A percentile compares a stretch with the other conserved stretches of the same genome.
phyloP scores from a whole-genome alignment of 2,113 vertebrate genomes.

The Sylvia atricapilla region DNA sequence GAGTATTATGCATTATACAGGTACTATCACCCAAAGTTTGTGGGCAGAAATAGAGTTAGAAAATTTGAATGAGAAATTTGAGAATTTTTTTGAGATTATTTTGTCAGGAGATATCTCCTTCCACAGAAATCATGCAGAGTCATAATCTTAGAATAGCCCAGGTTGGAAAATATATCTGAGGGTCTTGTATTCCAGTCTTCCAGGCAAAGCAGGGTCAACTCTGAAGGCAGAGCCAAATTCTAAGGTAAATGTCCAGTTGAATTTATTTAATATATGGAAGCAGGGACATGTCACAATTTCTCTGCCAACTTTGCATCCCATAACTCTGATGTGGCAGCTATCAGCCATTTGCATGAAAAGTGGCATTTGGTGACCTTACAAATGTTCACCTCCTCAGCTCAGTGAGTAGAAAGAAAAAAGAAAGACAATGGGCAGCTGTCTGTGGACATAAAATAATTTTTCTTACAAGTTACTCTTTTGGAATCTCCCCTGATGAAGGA shows the following conservation, averaged over 20 bases:
- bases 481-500: background rate
- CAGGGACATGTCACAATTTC: background rate
- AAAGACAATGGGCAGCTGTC: background rate
- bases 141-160: background rate
- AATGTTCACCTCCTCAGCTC: background rate
- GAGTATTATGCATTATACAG: background rate
- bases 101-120: background rate
- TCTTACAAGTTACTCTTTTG: background rate
- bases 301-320: background rate
- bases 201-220: background rate
- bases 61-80: background rate
- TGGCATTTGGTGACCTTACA: background rate
- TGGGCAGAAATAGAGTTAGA: background rate
- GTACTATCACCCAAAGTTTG: background rate
- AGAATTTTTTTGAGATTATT: background rate
- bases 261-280: background rate
- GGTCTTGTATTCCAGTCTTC: background rate
- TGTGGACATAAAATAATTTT: background rate
- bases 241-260: background rate
- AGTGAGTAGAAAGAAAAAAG: background rate
- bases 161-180: background rate
- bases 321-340: background rate
- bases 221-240: background rate
- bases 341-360: background rate
- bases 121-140: background rate